Base-by-base conservation (phyloP, 2,113 vertebrate species). In the Egretta garzetta region DNA sequence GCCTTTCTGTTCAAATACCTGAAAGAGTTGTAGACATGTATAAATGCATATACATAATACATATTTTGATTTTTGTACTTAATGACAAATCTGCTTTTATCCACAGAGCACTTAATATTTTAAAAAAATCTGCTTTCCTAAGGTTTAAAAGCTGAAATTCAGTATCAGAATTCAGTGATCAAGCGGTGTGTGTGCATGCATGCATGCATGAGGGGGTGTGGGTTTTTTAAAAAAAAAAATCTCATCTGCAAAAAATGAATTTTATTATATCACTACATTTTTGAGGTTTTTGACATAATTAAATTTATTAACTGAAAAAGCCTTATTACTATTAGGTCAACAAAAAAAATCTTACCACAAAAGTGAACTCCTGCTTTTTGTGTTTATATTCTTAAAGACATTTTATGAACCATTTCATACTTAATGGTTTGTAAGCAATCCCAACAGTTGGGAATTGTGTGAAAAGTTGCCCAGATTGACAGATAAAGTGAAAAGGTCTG, bases 341-440 rank as follows among this genome's bases (percentile, higher is more conserved):
- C 21, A 88, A 71, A 22, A 22, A 3, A 87, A 93, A 86, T 76
- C 82, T 85, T 85, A 96, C 43, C 56, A 96, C 56, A 86, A 58
- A 94, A 98, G 83, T 94, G 83, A 98, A 97, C 71, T 97, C 94
- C 94, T 97, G 77, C 96, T 98, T 98, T 97, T 96, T 88, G 77
- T 96, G 97, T 97, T 95, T 97, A 91, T 95, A 60, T 94, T 96
- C 97, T 96, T 95, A 86, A 88, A 97, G 93, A 93, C 93, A 98
- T 98, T 99, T 99, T 99, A 98, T 98, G 99, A 99, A 97, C 98
- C 98, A 98, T 98, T 99, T 99, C 98, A 98, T 97, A 98, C 98
- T 98, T 98, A 99, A 99, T 99, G 99, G 98, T 95, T 99, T 99
- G 98, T 98, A 98, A 98, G 98, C 98, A 98, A 98, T 96, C 97